Percentiles rank a stretch among this genome's conserved stretches.
Conservation (phyloP, 2,797 vertebrate genomes). For the Pangasius mekongensis region DNA sequence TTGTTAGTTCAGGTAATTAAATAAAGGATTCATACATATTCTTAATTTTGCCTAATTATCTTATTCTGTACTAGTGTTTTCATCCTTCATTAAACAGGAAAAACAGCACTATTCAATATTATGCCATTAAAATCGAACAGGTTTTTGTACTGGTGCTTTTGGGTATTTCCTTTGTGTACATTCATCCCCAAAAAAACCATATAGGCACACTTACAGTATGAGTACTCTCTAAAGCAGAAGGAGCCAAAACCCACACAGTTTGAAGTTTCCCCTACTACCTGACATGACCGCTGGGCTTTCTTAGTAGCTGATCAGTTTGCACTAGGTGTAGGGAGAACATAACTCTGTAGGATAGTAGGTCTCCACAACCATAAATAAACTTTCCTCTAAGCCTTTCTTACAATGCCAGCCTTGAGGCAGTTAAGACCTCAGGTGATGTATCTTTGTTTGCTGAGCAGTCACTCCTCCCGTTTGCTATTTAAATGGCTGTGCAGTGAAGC, state of each 20-base stretch:
- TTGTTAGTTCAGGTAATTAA: neutral
- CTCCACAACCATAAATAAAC: neutral
- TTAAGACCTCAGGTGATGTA: neutral
- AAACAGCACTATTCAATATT: neutral
- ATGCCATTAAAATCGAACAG: neutral
- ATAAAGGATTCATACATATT: neutral
- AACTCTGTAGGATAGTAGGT: no score
- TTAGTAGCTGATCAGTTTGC: neutral
- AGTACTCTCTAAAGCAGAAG: no score
- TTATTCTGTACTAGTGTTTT: neutral
- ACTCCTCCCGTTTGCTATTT: conserved; percentile 49
- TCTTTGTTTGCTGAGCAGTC: conserved; percentile 39
- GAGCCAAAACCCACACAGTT: neutral
- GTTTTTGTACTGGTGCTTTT: neutral
- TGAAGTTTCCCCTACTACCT: neutral
- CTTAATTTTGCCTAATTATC: neutral
- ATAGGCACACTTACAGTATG: neutral
- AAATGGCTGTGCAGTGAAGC: conserved; percentile 26
- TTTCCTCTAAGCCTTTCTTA: neutral
- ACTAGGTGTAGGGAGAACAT: neutral
- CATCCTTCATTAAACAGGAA: neutral
- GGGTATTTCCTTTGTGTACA: neutral
- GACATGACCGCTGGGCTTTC: neutral
- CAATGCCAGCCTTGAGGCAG: conserved; percentile 31
- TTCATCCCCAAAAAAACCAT: neutral